phyloP scores from a whole-genome alignment of 2,888 invertebrate genomes.

The Lymantria dispar region DNA sequence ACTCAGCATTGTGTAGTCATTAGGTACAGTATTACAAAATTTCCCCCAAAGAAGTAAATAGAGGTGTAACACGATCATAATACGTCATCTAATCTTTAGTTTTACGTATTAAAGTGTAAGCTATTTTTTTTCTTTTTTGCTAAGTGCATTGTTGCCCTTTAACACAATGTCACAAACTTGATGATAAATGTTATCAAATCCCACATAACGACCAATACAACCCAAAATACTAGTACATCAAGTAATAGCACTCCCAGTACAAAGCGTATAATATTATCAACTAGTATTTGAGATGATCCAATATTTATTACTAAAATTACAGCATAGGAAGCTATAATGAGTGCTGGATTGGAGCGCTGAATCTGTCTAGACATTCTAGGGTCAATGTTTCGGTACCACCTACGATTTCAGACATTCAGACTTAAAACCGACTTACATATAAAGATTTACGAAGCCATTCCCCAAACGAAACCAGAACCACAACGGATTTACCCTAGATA shows the following conservation, averaged over 20 bases:
- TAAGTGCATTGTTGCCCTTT: too few species aligned
- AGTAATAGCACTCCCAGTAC: too few species aligned
- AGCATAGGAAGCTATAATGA: conserved; percentile 31
- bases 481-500: conserved; percentile 3
- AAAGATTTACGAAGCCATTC: conserved; percentile 29
- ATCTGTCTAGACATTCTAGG: conserved; percentile 33
- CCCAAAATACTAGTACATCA: too few species aligned
- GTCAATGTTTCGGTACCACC: conserved; percentile 35
- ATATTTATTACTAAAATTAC: conserved; percentile 17
- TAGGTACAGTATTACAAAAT: too few species aligned
- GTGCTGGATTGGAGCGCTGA: conserved; percentile 23
- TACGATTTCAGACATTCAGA: conserved; percentile 30
- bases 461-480: conserved; percentile 9
- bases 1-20: not conserved
- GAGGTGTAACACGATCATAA: too few species aligned
- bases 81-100: too few species aligned
- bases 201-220: too few species aligned
- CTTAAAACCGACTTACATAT: conserved; percentile 34
- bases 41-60: not conserved
- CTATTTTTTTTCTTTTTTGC: too few species aligned
- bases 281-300: conserved; percentile 3
- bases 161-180: too few species aligned
- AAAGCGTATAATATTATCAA: not conserved
- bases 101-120: too few species aligned
- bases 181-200: too few species aligned